phyloP scores from a whole-genome alignment of 2,113 vertebrate genomes.

The Leucosticte australis region DNA sequence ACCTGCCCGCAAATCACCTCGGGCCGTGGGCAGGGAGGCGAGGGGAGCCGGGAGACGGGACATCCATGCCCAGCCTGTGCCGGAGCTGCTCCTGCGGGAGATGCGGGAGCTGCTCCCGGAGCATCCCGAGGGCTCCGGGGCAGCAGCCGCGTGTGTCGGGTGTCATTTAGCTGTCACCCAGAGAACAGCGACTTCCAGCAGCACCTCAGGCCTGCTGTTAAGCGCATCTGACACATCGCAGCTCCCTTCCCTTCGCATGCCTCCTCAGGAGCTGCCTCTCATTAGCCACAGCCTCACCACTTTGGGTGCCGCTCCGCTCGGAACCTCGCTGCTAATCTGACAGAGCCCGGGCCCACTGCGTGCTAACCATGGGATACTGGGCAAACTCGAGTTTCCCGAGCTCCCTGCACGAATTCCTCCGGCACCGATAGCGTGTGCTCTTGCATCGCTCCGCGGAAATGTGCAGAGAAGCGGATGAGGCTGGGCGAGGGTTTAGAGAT shows the following conservation, averaged over 20 bases:
- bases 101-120: not conserved
- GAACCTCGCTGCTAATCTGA: not conserved
- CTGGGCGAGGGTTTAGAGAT: not conserved
- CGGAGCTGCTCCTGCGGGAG: not conserved
- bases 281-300: slow-evolving; percentile 11
- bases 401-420: not conserved
- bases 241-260: not conserved
- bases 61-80: not conserved
- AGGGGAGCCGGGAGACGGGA: not conserved
- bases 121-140: not conserved
- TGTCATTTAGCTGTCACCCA: not conserved
- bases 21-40: not conserved
- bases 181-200: not conserved
- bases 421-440: not conserved
- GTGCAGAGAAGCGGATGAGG: not conserved
- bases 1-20: not conserved
- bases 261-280: slow-evolving; percentile 36
- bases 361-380: not conserved
- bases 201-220: not conserved
- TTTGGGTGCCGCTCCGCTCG: not conserved
- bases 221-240: slow-evolving; percentile 5
- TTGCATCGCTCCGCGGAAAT: not conserved
- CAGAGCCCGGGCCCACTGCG: not conserved
- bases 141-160: not conserved
- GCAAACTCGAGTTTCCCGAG: slow-evolving; percentile 15